These are phyloP conservation scores for Pandemis heparana DNA, from an alignment of 2,888 invertebrate species.

Conservation along the genomic window DNA sequence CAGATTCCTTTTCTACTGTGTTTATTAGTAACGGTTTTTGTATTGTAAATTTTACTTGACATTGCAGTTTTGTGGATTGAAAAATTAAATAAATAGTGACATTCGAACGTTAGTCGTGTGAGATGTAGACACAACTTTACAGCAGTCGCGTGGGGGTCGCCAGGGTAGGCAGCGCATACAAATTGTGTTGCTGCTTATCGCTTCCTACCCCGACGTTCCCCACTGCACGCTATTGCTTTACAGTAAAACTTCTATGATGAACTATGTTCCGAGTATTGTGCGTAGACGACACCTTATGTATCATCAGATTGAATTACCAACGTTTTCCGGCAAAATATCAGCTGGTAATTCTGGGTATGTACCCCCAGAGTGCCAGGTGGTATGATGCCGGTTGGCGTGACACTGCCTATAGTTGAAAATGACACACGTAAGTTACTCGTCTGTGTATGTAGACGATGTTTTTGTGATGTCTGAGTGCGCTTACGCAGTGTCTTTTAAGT, in stretches of 20 bases:
- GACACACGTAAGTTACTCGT: slow-evolving; percentile 72
- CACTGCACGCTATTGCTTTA: background rate
- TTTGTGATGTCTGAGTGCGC: slow-evolving; percentile 20
- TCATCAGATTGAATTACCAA: slow-evolving; percentile 31
- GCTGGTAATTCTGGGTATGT: slow-evolving; percentile 98
- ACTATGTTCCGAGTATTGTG: background rate
- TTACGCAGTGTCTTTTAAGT: slow-evolving; percentile 32
- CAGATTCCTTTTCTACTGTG: too few species aligned
- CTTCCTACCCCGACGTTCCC: too few species aligned
- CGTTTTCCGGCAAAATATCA: slow-evolving; percentile 93
- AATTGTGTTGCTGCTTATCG: too few species aligned
- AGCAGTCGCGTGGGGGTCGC: too few species aligned
- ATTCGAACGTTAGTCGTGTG: too few species aligned
- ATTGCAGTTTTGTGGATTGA: too few species aligned
- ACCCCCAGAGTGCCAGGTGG: slow-evolving; percentile 95
- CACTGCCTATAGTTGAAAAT: slow-evolving; percentile 53
- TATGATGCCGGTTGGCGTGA: slow-evolving; percentile 86
- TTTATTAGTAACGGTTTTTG: too few species aligned
- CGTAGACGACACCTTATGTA: slow-evolving; percentile 34
- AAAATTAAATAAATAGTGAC: too few species aligned
- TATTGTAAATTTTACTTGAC: too few species aligned
- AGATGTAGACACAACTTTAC: too few species aligned
- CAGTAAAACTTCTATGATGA: background rate
- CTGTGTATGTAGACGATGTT: slow-evolving; percentile 28
- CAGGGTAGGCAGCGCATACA: too few species aligned